Conservation (phyloP, 2,113 vertebrate species). For the Malurus cyaneus region DNA sequence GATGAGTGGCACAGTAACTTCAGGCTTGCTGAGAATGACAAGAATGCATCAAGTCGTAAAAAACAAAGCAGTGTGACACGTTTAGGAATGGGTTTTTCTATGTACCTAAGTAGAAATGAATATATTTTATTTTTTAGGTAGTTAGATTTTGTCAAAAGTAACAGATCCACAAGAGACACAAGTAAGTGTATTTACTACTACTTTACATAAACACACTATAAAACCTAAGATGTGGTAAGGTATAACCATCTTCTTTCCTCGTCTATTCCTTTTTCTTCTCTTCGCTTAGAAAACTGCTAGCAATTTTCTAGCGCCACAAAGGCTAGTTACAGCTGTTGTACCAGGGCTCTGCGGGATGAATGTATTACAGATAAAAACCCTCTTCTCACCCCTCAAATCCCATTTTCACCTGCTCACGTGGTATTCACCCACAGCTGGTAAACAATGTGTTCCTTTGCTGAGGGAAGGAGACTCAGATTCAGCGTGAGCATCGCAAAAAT, state of each 20-base stretch:
- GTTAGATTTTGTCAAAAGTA: background rate
- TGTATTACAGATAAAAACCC: slow-evolving; percentile 18
- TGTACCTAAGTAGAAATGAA: background rate
- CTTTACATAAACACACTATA: background rate
- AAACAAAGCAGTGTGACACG: background rate
- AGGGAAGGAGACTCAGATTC: background rate
- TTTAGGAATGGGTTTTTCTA: background rate
- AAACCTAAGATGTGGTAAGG: background rate
- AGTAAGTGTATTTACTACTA: background rate
- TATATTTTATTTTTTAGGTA: background rate
- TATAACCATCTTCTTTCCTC: background rate
- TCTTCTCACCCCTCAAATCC: background rate
- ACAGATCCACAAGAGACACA: background rate
- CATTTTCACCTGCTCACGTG: slow-evolving; percentile 4
- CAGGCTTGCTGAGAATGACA: slow-evolving; percentile 41
- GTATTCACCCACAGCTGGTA: background rate
- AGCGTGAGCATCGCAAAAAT: background rate
- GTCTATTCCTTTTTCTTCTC: background rate
- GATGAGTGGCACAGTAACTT: slow-evolving; percentile 52
- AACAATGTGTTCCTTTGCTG: background rate
- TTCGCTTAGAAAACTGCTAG: background rate
- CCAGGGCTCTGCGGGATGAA: background rate
- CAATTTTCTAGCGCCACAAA: slow-evolving; percentile 3
- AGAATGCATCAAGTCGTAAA: slow-evolving; percentile 44
- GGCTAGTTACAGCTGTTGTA: background rate